Evolutionary conservation across 2,113 vertebrate species (phyloP).

Genomic region (Lepus europaeus): DNA sequence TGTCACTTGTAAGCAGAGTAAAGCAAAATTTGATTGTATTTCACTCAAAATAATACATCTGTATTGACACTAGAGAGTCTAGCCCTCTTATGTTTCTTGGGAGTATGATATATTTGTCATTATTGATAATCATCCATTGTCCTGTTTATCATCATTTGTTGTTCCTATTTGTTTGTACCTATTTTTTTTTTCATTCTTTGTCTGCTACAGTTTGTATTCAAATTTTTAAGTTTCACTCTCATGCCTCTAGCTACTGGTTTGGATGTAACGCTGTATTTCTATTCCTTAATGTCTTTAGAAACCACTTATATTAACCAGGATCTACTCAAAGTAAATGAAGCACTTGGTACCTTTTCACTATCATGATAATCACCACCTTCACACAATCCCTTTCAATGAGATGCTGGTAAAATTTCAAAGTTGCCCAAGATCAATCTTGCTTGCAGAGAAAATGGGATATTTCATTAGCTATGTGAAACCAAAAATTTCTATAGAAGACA

Average conservation of each 20-base stretch:
- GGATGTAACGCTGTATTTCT: background rate
- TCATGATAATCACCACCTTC: background rate
- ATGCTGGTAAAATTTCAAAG: background rate
- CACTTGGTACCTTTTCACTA: background rate
- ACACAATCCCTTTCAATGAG: background rate
- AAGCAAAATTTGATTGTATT: background rate
- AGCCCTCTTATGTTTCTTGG: background rate
- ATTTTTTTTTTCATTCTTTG: background rate
- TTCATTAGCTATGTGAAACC: background rate
- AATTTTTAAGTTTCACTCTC: background rate
- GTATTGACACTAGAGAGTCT: background rate
- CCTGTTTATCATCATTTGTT: background rate
- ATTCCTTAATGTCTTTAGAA: background rate
- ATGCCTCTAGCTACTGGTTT: background rate
- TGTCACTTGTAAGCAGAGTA: background rate
- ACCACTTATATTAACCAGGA: background rate
- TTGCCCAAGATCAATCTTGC: background rate
- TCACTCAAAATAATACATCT: background rate
- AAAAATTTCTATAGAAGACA: background rate
- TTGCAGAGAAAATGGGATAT: background rate
- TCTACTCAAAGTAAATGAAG: conserved; percentile 2
- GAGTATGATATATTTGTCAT: background rate
- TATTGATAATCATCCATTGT: background rate
- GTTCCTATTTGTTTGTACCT: background rate
- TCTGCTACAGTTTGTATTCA: background rate